phyloP scores from a whole-genome alignment of 2,797 vertebrate species.

The Eulemur albifrons region DNA sequence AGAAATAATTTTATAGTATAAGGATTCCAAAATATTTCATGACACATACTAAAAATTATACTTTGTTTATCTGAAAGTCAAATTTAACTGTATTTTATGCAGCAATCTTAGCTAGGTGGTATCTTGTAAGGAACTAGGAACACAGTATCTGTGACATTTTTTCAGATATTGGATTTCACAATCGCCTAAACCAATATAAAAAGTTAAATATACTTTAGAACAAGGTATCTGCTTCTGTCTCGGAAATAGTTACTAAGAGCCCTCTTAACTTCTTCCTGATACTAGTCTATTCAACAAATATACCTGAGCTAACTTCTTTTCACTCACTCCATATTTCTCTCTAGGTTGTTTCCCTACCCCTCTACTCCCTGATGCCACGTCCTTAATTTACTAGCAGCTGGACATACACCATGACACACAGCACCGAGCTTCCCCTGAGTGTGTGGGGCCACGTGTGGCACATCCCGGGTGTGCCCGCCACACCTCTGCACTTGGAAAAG shows the following conservation, averaged over 20 bases:
- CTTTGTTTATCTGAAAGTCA: not conserved
- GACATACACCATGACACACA: not conserved
- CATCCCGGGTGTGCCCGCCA: not conserved
- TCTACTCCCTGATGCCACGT: not conserved
- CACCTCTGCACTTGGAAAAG: not conserved
- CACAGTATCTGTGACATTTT: not conserved
- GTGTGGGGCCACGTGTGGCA: not conserved
- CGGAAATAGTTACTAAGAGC: not conserved
- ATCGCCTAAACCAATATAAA: not conserved
- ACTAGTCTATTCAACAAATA: not conserved
- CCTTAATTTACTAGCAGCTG: not conserved
- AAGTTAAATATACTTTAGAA: constrained; percentile 14
- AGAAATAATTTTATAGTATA: not conserved
- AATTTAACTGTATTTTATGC: constrained; percentile 25
- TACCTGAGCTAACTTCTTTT: not conserved
- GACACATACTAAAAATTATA: not conserved
- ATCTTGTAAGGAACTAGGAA: not conserved
- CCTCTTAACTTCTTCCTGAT: not conserved
- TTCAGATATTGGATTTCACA: not conserved
- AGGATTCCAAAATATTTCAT: not conserved
- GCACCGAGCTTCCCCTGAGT: not conserved
- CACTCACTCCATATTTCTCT: not conserved
- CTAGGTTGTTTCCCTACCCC: not conserved
- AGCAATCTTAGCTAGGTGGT: not conserved
- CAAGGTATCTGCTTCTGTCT: not conserved